These are phyloP conservation scores for Oedothorax gibbosus DNA, from an alignment of 1,140 invertebrate genomes.

Conservation along the genomic window DNA sequence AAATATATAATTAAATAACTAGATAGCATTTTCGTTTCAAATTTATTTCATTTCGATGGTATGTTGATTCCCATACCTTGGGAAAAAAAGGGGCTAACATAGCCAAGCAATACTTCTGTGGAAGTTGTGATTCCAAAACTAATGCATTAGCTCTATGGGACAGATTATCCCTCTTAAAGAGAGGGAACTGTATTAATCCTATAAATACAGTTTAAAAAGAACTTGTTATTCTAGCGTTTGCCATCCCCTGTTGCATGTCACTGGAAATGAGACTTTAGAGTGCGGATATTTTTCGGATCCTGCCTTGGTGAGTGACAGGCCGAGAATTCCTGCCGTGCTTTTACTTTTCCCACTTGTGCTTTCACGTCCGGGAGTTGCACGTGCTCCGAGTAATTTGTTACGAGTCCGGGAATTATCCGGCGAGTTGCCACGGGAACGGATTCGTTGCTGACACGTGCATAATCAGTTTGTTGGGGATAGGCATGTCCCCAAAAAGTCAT, in stretches of 20 bases:
- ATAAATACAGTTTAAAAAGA: no score
- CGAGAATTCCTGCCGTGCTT: conserved; percentile 51
- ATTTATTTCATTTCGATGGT: no score
- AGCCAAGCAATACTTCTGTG: no score
- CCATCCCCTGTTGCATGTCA: background rate
- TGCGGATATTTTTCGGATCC: conserved; percentile 21
- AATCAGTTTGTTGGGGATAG: conserved; percentile 35
- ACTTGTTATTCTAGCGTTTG: no score
- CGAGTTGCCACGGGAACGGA: conserved; percentile 30
- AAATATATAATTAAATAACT: no score
- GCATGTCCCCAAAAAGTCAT: conserved; percentile 5
- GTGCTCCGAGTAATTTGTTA: conserved; percentile 43
- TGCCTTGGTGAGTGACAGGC: conserved; percentile 29
- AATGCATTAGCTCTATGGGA: no score
- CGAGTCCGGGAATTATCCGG: conserved; percentile 15
- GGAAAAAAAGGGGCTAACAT: no score
- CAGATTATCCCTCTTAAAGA: no score
- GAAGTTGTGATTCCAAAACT: no score
- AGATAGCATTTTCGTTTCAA: no score
- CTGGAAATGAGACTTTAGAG: conserved; percentile 36
- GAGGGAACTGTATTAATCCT: no score
- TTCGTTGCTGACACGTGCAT: conserved; percentile 39
- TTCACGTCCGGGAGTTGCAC: conserved; percentile 30
- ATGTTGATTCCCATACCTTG: no score
- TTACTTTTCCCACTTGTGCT: conserved; percentile 51